Evolutionary conservation across 2,888 invertebrate species (phyloP).

Genomic region (Erynnis tages): DNA sequence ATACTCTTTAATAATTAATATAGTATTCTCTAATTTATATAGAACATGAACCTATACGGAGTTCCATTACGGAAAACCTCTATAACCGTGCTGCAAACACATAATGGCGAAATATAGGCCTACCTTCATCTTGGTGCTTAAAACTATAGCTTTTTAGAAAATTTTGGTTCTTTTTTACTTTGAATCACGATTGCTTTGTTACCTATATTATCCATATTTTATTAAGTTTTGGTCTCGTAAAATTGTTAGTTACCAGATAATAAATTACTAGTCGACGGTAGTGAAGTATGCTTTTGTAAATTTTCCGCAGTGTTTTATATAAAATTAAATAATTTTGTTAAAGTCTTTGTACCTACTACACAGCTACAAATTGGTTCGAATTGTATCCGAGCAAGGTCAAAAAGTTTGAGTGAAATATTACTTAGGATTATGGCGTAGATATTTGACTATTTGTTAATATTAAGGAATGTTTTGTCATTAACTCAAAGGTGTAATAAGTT

Average conservation of each 20-base stretch:
- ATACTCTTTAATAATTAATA: no score
- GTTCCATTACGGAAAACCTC: no score
- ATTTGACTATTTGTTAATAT: constrained; percentile 8
- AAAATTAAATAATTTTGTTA: constrained; percentile 28
- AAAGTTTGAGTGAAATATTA: constrained; percentile 3
- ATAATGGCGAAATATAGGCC: no score
- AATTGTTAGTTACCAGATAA: constrained; percentile 60
- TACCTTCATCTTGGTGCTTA: no score
- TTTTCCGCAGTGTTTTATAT: constrained; percentile 42
- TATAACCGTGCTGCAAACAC: no score
- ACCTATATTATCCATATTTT: neutral
- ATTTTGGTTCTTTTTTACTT: no score
- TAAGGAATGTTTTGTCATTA: neutral
- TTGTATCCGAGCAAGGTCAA: constrained; percentile 3
- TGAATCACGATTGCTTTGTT: no score
- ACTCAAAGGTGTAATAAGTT: neutral
- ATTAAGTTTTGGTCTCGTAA: constrained; percentile 48
- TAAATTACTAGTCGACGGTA: constrained; percentile 66
- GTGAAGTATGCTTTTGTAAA: constrained; percentile 65
- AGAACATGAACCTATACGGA: no score
- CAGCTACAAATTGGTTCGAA: constrained; percentile 5
- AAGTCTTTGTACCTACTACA: constrained; percentile 9
- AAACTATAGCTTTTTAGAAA: no score
- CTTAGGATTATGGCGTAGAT: constrained; percentile 9
- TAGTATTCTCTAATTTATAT: no score